Evolutionary conservation across 2,888 invertebrate species (phyloP).

Genomic region (Dasysyrphus tricinctus): DNA sequence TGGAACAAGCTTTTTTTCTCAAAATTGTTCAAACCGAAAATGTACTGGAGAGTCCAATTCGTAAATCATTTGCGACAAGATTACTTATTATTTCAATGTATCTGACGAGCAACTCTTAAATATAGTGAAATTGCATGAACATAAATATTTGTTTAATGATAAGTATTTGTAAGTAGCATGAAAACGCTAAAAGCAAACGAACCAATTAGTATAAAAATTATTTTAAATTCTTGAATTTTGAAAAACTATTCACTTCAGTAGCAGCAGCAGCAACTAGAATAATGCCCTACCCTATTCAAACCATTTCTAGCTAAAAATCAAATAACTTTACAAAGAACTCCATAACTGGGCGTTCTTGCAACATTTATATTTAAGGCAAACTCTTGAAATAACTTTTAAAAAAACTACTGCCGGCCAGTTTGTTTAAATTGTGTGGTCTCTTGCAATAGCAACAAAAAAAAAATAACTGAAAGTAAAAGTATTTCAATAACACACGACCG

Average conservation of each 20-base stretch:
- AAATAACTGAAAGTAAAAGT: constrained; percentile 29
- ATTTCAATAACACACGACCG: constrained; percentile 50
- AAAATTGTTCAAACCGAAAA: no score
- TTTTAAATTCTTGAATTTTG: constrained; percentile 10
- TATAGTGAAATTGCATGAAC: background rate
- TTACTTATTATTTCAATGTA: no score
- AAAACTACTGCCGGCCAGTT: background rate
- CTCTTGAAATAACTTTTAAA: background rate
- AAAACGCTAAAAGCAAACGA: background rate
- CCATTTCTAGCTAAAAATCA: background rate
- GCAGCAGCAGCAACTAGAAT: background rate
- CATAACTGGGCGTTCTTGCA: constrained; percentile 19
- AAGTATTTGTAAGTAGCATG: background rate
- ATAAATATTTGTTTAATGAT: background rate
- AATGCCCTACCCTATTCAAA: constrained; percentile 16
- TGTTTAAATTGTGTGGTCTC: constrained; percentile 21
- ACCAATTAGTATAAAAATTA: background rate
- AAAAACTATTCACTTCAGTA: background rate
- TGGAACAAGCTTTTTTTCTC: no score
- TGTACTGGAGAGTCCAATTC: no score
- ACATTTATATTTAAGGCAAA: constrained; percentile 15
- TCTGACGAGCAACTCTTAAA: no score
- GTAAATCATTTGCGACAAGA: no score
- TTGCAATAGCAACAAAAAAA: background rate
- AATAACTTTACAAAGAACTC: constrained; percentile 8